phyloP scores from a whole-genome alignment of 1,140 invertebrate genomes.

The Nasonia vitripennis region DNA sequence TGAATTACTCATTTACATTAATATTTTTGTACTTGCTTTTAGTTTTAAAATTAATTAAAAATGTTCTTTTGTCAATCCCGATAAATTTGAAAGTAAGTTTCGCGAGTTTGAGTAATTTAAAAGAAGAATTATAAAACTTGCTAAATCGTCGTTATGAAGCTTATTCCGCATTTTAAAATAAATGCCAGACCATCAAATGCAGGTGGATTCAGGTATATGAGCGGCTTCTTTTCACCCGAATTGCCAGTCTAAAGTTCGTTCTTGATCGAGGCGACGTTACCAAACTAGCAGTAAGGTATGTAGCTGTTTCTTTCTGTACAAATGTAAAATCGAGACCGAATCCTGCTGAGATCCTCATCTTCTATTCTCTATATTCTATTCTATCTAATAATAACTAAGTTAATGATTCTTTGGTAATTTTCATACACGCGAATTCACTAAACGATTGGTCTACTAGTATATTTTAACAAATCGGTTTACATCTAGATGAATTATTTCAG shows the following conservation, averaged over 20 bases:
- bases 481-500: background rate
- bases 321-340: too few species aligned
- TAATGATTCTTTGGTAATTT: too few species aligned
- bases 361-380: too few species aligned
- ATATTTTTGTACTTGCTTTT: too few species aligned
- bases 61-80: too few species aligned
- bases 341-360: too few species aligned
- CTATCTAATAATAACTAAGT: too few species aligned
- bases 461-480: background rate
- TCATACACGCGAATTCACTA: too few species aligned
- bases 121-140: background rate
- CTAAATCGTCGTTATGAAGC: background rate
- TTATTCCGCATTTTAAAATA: background rate
- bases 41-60: too few species aligned
- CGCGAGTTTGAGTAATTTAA: background rate
- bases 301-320: background rate
- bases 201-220: background rate
- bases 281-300: background rate
- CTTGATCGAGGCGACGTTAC: background rate
- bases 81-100: too few species aligned
- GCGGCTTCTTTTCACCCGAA: background rate
- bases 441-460: too few species aligned
- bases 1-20: too few species aligned
- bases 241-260: background rate
- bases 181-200: background rate